Base-by-base conservation (phyloP, 2,113 vertebrate genomes). In the Cynoglossus semilaevis region DNA sequence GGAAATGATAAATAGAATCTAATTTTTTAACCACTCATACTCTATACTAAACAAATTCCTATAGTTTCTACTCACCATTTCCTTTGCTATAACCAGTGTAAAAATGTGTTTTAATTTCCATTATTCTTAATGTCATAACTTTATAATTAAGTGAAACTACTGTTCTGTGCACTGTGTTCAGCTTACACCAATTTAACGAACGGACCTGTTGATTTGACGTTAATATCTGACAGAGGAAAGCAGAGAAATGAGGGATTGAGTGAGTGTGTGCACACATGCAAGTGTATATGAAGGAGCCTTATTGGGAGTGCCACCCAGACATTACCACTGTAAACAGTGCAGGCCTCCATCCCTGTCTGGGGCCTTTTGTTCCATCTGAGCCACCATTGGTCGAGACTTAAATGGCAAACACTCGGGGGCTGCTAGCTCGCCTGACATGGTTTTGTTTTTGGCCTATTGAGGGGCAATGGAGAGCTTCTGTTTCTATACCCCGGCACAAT, bases 361-460 rank as follows among this genome's bases (percentile, higher is more conserved):
- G 74, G 69, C 51, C 70, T 67, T 89, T 88, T 89, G 87, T 88
- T 82, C 77, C 66, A 63, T 70, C 82, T 81, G 66, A 53, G 62
- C 70, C 55, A 73, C 76, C 83, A 89, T 85, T 88, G 84, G 85
- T 85, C 43, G 50, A 69, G 72, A 77, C 76, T 83, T 82, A 85
- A 89, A 89, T 87, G 76, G 80, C 84, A 87, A 88, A 86, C 86
- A 90, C 84, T 89, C 76, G 55, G 80, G 80, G 81, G 79, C 84
- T 88, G 85, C 86, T 86, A 86, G 84, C 86, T 89, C 76, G 86
- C 76, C 86, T 86, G 82, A 88, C 85, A 87, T 50, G 70, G 80
- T 86, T 90, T 87, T 89, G 85, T 85, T 88, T 88, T 88, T 85
- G 73, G 70, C 74, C 82, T 70, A 80, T 86, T 88, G 80, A 86